Percentiles rank a stretch among this genome's conserved stretches.
phyloP scores from a whole-genome alignment of 2,888 invertebrate species.

The Melitaea athalia region DNA sequence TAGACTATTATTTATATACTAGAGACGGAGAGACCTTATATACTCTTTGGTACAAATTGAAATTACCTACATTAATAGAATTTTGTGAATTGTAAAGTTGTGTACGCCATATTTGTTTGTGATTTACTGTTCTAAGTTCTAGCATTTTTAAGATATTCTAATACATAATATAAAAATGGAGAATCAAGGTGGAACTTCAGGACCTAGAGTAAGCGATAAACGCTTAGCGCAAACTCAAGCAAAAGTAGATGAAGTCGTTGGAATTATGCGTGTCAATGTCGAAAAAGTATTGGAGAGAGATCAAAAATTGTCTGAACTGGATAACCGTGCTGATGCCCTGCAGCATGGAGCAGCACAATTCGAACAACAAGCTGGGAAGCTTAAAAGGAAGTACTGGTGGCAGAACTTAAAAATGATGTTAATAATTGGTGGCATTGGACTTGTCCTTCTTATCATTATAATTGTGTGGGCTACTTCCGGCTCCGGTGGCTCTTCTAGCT shows the following conservation, averaged over 20 bases:
- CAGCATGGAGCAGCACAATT: conserved; percentile 97
- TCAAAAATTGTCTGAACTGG: conserved; percentile 96
- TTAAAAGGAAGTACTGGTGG: conserved; percentile 98
- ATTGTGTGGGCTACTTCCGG: conserved; percentile 84
- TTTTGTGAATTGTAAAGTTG: conserved; percentile 7
- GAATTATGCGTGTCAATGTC: conserved; percentile 98
- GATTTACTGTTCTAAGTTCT: conserved; percentile 13
- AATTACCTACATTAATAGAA: background rate
- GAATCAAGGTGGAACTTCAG: conserved; percentile 77
- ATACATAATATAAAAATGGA: conserved; percentile 62
- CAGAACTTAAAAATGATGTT: conserved; percentile 99
- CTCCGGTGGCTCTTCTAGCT: conserved; percentile 42
- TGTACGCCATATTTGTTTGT: conserved; percentile 39
- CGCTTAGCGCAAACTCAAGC: conserved; percentile 80
- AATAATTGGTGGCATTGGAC: conserved; percentile 93
- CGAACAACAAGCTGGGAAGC: conserved; percentile 97
- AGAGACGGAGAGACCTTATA: no score
- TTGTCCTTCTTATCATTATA: conserved; percentile 91
- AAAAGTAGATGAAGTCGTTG: conserved; percentile 87
- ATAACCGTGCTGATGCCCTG: conserved; percentile 96
- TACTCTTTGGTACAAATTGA: background rate
- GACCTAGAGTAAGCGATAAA: conserved; percentile 75
- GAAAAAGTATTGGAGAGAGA: conserved; percentile 98
- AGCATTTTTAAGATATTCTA: conserved; percentile 3
- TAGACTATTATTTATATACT: no score